Percentiles rank a stretch among this genome's conserved stretches.
phyloP scores from a whole-genome alignment of 2,888 invertebrate species.

The Temnothorax unifasciatus region DNA sequence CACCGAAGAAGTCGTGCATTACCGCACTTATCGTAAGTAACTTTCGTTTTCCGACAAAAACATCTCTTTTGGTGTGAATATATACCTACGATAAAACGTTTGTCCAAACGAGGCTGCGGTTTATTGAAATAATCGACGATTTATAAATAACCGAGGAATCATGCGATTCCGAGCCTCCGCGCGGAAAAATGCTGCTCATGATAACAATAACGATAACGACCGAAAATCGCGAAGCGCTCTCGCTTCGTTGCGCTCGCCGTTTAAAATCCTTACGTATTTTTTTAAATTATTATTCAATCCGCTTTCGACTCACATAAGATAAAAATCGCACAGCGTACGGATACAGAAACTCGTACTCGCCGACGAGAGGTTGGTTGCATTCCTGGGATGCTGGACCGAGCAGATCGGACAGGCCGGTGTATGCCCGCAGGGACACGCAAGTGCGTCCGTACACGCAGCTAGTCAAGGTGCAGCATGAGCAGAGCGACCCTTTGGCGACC shows the following conservation, averaged over 20 bases:
- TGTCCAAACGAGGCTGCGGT: too few relatives aligned
- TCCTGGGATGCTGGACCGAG: slow-evolving; percentile 72
- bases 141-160: too few relatives aligned
- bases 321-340: slow-evolving; percentile 61
- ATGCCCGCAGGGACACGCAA: slow-evolving; percentile 79
- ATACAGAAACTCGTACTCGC: slow-evolving; percentile 69
- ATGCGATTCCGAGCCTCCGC: too few relatives aligned
- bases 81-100: background rate
- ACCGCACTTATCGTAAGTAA: slow-evolving; percentile 81
- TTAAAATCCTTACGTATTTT: background rate
- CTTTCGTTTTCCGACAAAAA: background rate
- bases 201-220: too few relatives aligned
- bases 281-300: background rate
- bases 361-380: slow-evolving; percentile 77
- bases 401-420: slow-evolving; percentile 68
- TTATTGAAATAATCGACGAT: too few relatives aligned
- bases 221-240: too few relatives aligned
- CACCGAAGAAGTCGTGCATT: slow-evolving; percentile 78
- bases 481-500: slow-evolving; percentile 85
- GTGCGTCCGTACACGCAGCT: slow-evolving; percentile 77
- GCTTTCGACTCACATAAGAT: background rate
- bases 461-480: slow-evolving; percentile 69
- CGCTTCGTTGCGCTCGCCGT: background rate
- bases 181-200: too few relatives aligned
- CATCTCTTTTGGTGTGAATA: background rate